phyloP scores from a whole-genome alignment of 2,113 vertebrate genomes.

The Dissostichus mawsoni region DNA sequence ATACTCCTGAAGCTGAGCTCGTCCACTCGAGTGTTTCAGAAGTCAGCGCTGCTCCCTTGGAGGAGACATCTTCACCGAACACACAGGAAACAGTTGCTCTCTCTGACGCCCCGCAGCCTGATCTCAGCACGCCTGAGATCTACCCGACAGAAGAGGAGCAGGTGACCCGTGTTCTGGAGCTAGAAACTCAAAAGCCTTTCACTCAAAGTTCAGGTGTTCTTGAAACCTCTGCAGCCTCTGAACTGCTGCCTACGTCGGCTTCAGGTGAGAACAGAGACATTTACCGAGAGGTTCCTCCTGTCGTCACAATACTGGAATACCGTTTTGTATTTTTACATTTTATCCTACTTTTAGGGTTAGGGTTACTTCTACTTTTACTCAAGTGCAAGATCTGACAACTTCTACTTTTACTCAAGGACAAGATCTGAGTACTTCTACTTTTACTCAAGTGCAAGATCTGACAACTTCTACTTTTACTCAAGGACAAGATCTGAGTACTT shows the following conservation, averaged over 20 bases:
- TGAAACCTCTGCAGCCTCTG: conserved; percentile 17
- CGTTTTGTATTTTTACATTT: too few species aligned
- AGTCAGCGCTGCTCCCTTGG: background rate
- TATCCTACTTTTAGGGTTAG: too few species aligned
- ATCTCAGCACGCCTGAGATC: conserved; percentile 16
- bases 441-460: too few species aligned
- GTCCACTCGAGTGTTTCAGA: background rate
- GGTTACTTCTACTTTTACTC: too few species aligned
- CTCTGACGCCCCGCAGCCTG: conserved; percentile 2
- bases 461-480: too few species aligned
- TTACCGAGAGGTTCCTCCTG: too few species aligned
- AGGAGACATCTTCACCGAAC: conserved; percentile 18
- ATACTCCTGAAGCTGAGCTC: conserved; percentile 10
- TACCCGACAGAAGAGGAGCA: conserved; percentile 13
- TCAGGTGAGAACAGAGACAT: conserved; percentile 34
- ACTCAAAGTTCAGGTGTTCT: conserved; percentile 12
- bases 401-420: too few species aligned
- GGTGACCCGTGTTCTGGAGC: conserved; percentile 1
- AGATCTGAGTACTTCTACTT: too few species aligned
- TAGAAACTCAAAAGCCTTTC: conserved; percentile 17
- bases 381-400: too few species aligned
- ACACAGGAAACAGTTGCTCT: conserved; percentile 26
- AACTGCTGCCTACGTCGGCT: background rate
- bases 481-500: too few species aligned
- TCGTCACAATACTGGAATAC: too few species aligned